Percentiles rank a stretch among this genome's conserved stretches.
Evolutionary conservation across 1,140 invertebrate genomes (phyloP).

Genomic region (Euura lappo): DNA sequence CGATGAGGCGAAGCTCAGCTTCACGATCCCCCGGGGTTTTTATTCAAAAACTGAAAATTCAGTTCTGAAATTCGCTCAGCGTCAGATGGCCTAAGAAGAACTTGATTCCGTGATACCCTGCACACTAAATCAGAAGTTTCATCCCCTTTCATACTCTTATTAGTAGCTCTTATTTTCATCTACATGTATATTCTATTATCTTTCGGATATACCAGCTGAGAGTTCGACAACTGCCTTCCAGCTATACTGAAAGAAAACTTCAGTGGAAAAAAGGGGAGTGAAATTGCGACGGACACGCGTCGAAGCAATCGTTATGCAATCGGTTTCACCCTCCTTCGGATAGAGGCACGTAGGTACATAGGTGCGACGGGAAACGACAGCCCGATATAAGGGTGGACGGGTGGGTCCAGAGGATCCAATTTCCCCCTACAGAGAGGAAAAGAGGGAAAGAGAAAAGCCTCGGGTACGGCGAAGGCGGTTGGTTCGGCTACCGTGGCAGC

Average conservation of each 20-base stretch:
- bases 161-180: too few species aligned
- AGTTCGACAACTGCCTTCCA: too few species aligned
- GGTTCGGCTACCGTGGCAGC: background rate
- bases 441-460: background rate
- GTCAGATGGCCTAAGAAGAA: background rate
- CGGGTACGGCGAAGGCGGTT: background rate
- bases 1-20: background rate
- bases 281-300: background rate
- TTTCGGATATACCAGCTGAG: too few species aligned
- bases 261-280: background rate
- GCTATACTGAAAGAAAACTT: too few species aligned
- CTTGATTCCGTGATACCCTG: too few species aligned
- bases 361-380: background rate
- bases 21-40: background rate
- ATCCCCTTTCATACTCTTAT: too few species aligned
- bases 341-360: background rate
- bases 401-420: background rate
- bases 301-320: slow-evolving; percentile 4
- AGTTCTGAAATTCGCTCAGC: background rate
- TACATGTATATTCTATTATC: too few species aligned
- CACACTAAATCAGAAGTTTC: too few species aligned
- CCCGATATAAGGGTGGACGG: background rate
- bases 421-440: background rate
- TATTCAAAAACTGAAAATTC: background rate
- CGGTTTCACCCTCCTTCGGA: background rate